A percentile compares a stretch with the other conserved stretches of the same genome.
Conservation (phyloP, 2,797 vertebrate species). For the Lutjanus campechanus region DNA sequence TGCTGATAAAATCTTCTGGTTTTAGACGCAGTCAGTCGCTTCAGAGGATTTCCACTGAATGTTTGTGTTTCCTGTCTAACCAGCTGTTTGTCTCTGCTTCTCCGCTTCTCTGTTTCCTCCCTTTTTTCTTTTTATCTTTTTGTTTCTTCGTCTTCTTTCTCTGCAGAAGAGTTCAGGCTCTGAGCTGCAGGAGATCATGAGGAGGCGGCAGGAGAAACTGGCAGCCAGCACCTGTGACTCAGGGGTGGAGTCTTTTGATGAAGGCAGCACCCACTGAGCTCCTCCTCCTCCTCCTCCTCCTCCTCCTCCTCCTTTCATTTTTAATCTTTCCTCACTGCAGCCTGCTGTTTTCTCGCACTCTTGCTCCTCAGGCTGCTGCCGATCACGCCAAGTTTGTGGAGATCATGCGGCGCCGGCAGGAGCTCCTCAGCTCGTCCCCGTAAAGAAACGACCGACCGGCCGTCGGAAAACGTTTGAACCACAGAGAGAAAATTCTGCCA, state of each 20-base stretch:
- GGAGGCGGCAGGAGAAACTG: constrained; percentile 95
- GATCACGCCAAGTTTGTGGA: constrained; percentile 77
- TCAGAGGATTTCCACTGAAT: not conserved
- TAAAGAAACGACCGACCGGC: constrained; percentile 22
- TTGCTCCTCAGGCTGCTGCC: constrained; percentile 74
- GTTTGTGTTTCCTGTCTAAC: not conserved
- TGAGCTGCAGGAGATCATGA: constrained; percentile 97
- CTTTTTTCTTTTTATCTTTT: too few species aligned
- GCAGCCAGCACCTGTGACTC: constrained; percentile 91
- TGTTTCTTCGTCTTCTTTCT: not conserved
- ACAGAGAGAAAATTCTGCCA: constrained; percentile 37
- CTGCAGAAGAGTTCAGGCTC: constrained; percentile 87
- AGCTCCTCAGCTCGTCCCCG: constrained; percentile 78
- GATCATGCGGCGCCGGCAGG: constrained; percentile 83
- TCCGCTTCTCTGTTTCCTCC: not conserved
- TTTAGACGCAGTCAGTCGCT: constrained; percentile 13
- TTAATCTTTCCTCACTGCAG: constrained; percentile 13
- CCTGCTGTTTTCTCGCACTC: constrained; percentile 53
- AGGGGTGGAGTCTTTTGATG: constrained; percentile 96
- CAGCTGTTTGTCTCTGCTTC: not conserved
- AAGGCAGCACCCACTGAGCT: constrained; percentile 91
- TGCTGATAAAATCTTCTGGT: constrained; percentile 27
- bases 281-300: not conserved
- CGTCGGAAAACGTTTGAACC: not conserved
- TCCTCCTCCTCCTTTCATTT: not conserved